Conservation (phyloP, 2,797 vertebrate genomes). For the Discoglossus pictus region DNA sequence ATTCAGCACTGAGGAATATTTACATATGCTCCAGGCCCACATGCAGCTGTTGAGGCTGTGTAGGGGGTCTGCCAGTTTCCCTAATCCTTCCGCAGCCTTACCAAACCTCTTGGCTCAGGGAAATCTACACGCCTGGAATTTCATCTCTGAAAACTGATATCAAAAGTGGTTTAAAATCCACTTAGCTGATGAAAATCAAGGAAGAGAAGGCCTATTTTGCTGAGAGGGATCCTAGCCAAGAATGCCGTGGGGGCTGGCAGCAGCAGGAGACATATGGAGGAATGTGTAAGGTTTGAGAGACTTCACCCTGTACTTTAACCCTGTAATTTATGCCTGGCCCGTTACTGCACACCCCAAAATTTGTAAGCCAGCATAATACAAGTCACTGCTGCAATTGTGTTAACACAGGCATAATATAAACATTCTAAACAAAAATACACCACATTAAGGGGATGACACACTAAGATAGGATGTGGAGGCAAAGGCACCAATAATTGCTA, state of each 20-base stretch:
- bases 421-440: too few relatives aligned
- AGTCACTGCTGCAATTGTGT: neutral
- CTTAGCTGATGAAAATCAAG: conserved; percentile 52
- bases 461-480: too few relatives aligned
- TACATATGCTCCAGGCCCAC: conserved; percentile 14
- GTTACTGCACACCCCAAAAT: conserved; percentile 28
- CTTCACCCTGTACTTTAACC: conserved; percentile 36
- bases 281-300: conserved; percentile 41
- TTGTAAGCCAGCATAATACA: conserved; percentile 15
- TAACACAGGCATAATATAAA: too few relatives aligned
- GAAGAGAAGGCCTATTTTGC: conserved; percentile 43
- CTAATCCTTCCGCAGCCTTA: conserved; percentile 48
- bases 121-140: conserved; percentile 51
- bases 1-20: neutral
- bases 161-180: conserved; percentile 53
- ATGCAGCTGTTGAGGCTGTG: conserved; percentile 48
- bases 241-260: conserved; percentile 46
- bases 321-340: conserved; percentile 40
- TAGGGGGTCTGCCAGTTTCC: conserved; percentile 50
- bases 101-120: conserved; percentile 51
- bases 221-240: conserved; percentile 42
- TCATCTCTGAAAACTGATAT: conserved; percentile 52
- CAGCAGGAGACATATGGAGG: conserved; percentile 51
- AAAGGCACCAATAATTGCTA: too few relatives aligned
- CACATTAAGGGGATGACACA: too few relatives aligned